phyloP scores from a whole-genome alignment of 2,113 vertebrate species.

The Zapornia atra region DNA sequence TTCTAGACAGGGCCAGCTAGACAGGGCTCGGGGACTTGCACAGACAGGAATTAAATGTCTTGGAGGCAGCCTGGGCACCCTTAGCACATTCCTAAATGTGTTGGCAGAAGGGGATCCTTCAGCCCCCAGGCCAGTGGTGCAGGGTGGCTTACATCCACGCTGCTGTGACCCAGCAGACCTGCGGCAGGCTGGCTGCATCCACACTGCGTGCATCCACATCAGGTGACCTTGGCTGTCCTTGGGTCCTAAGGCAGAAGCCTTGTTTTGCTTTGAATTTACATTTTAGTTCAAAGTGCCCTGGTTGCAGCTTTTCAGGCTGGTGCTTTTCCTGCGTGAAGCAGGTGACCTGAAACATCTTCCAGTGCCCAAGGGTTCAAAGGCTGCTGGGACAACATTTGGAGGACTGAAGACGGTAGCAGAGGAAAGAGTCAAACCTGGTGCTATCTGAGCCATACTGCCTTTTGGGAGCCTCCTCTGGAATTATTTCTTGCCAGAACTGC shows the following conservation, averaged over 20 bases:
- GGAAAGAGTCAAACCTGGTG: background rate
- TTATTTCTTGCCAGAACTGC: background rate
- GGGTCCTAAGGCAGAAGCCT: background rate
- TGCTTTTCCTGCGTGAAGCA: background rate
- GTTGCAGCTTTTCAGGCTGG: background rate
- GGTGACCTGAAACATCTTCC: background rate
- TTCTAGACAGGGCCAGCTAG: background rate
- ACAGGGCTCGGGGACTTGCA: background rate
- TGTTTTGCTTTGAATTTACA: background rate
- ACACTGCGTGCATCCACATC: background rate
- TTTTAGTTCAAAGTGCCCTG: background rate
- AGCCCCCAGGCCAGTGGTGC: background rate
- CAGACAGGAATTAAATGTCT: background rate
- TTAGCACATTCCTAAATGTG: background rate
- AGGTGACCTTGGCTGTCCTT: background rate
- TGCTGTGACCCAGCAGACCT: background rate
- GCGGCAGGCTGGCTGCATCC: background rate
- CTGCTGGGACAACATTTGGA: background rate
- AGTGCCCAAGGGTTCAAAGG: background rate
- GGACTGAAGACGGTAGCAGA: background rate
- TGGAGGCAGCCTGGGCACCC: background rate
- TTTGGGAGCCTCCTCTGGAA: background rate
- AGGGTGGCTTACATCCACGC: rapidly evolving
- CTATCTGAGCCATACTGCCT: background rate
- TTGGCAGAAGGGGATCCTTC: background rate